Evolutionary conservation across 2,888 invertebrate genomes (phyloP).

Genomic region (Ornithoptera priamus): DNA sequence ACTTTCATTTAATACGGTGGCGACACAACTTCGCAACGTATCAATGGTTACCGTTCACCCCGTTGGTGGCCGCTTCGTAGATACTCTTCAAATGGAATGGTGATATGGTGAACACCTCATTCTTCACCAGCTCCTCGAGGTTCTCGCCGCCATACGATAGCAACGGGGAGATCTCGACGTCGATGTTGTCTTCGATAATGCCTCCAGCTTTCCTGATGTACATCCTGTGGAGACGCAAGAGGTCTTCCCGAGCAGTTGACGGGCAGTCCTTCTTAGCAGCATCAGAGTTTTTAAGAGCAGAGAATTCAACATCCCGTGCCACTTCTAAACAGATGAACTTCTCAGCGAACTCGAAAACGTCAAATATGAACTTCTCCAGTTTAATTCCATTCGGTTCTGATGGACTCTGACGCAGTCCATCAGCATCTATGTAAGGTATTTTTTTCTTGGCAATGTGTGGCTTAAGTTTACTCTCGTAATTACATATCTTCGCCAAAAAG

Average conservation of each 20-base stretch:
- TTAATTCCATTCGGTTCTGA: constrained; percentile 96
- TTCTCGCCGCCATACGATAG: constrained; percentile 95
- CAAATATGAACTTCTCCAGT: constrained; percentile 99
- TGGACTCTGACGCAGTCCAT: constrained; percentile 87
- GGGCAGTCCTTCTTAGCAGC: constrained; percentile 94
- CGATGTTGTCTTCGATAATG: constrained; percentile 81
- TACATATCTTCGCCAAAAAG: constrained; percentile 88
- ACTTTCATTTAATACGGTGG: not conserved
- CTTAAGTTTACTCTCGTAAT: constrained; percentile 87
- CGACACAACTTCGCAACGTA: not conserved
- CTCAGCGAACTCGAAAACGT: constrained; percentile 96
- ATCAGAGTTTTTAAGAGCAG: constrained; percentile 97
- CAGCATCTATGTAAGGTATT: constrained; percentile 90
- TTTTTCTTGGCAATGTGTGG: constrained; percentile 99
- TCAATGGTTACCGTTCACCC: constrained; percentile 66
- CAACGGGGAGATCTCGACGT: constrained; percentile 94
- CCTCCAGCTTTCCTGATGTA: constrained; percentile 92
- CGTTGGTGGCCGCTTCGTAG: constrained; percentile 57
- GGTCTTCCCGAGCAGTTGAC: constrained; percentile 88
- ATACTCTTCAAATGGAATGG: constrained; percentile 82
- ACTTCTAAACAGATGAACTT: constrained; percentile 97
- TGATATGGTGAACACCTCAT: constrained; percentile 82
- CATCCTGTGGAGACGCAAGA: constrained; percentile 87
- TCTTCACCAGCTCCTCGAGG: constrained; percentile 82
- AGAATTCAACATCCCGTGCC: constrained; percentile 95